Evolutionary conservation across 2,797 vertebrate genomes (phyloP), one percentile per base, ranked within the genome.

Genomic region (Hippoglossus hippoglossus): DNA sequence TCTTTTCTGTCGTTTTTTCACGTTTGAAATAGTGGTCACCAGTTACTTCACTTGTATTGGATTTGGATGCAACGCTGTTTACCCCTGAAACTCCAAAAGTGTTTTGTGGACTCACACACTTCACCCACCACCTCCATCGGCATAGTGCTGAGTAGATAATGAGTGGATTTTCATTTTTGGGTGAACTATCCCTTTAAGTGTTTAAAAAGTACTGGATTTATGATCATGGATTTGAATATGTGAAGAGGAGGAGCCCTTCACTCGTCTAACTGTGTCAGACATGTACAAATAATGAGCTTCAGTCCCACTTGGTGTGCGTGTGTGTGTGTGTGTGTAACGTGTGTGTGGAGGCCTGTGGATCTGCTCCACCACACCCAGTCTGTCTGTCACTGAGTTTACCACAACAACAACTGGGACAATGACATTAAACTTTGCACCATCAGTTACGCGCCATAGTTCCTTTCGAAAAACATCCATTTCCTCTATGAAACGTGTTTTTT

Each of bases 351-450:
- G 83, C 81, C 87, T 88, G 47, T 26, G 55, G 21, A 57, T 78
- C 56, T 75, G 34, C 73, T 80, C 85, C 87, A 93, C 93, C 93
- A 93, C 93, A 93, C 93, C 93, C 92, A 91, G 90, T 90, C 75
- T 88, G 81, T 60, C 72, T 87, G 71, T 74, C 73, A 46, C 73
- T 65, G 61, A 68, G 9, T 79, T 62, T 18, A 63, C 61, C 57
- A 80, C 44, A 81, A 80, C 67, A 77, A 72, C 76, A 61, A 46
- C 22, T 28, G 56, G 54, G 24, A 67, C 81, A 60, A n/a, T 62
- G 19, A 39, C 61, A 34, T 31, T 57, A 15, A 1, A 5, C 11
- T n/a, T 25, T 18, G 3, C 26, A 16, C 9, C n/a, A 10, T 36
- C 13, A 24, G 22, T n/a, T 19, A 22, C 31, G 55, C 0, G 44